Evolutionary conservation across 1,140 invertebrate genomes (phyloP), one percentile per base, ranked within the genome.

Genomic region (Ips typographus): DNA sequence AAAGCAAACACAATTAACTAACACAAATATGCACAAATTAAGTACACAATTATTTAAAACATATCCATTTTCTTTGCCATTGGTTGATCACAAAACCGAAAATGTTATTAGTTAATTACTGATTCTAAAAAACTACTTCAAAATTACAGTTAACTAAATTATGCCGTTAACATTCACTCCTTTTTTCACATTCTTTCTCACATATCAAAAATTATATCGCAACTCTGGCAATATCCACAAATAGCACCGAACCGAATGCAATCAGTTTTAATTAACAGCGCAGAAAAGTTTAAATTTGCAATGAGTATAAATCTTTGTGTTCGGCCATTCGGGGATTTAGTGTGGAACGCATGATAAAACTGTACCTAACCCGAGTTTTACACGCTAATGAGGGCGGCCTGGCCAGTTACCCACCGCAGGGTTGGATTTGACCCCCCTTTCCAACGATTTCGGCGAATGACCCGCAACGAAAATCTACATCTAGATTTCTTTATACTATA

Each of bases 321-420:
- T 59, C 62, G 63, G 62, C 56, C 49, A 63, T 62, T 64, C 56
- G 68, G 63, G 72, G 72, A 71, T 73, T 73, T 71, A 71, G 70
- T 72, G 71, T 69, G 70, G 73, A 75, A 77, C 77, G 73, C 76
- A 78, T 76, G 77, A 77, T 78, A 77, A 77, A 79, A 79, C 78
- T 79, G 78, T 79, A 77, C 78, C 76, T 73, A 78, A 77, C 77
- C 77, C 75, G 77, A 78, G 75, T 80, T 79, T 79, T 79, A 78
- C 79, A 79, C 79, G 78, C 78, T 79, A 80, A 80, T 80, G 79
- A 79, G 79, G 77, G 76, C 77, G 73, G 74, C 70, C 79, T 78
- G 79, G 79, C 78, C 78, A 80, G 78, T 80, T 80, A 79, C 77
- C 77, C 77, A 77, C 79, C 79, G 72, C 79, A 80, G 78, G 77